Evolutionary conservation across 2,113 vertebrate species (phyloP).

Genomic region (Athene cunicularia): DNA sequence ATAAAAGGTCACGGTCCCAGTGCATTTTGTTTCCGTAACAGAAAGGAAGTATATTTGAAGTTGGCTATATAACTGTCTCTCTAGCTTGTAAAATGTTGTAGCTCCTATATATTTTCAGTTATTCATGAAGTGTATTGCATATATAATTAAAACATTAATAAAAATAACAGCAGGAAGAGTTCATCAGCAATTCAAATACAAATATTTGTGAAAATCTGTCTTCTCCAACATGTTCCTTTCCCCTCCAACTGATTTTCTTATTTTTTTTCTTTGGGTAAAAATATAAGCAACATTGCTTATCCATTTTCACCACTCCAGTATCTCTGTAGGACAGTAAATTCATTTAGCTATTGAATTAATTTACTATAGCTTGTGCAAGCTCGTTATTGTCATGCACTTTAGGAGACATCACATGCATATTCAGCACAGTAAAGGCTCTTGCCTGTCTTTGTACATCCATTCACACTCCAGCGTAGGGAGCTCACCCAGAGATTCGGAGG

Average conservation of each 20-base stretch:
- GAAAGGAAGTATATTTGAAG: conserved; percentile 4
- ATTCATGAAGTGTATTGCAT: conserved; percentile 43
- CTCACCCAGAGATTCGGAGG: neutral
- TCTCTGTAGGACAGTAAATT: conserved; percentile 40
- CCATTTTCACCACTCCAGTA: neutral
- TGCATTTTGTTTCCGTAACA: conserved; percentile 12
- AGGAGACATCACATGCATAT: neutral
- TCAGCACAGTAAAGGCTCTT: neutral
- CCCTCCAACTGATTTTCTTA: neutral
- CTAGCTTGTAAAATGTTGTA: conserved; percentile 16
- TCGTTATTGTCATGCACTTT: neutral
- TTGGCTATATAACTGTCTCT: conserved; percentile 12
- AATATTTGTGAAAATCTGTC: conserved; percentile 69
- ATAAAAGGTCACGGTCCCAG: neutral
- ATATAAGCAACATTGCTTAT: neutral
- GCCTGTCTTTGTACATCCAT: neutral
- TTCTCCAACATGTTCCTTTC: conserved; percentile 53
- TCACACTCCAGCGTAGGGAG: neutral
- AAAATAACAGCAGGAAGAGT: conserved; percentile 68
- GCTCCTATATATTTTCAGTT: conserved; percentile 31
- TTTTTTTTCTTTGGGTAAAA: conserved; percentile 1
- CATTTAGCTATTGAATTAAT: conserved; percentile 40
- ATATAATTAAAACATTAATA: conserved; percentile 70
- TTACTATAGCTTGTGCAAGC: neutral
- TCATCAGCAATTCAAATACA: conserved; percentile 70